Evolutionary conservation across 1,140 invertebrate genomes (phyloP).

Genomic region (Pinna nobilis): DNA sequence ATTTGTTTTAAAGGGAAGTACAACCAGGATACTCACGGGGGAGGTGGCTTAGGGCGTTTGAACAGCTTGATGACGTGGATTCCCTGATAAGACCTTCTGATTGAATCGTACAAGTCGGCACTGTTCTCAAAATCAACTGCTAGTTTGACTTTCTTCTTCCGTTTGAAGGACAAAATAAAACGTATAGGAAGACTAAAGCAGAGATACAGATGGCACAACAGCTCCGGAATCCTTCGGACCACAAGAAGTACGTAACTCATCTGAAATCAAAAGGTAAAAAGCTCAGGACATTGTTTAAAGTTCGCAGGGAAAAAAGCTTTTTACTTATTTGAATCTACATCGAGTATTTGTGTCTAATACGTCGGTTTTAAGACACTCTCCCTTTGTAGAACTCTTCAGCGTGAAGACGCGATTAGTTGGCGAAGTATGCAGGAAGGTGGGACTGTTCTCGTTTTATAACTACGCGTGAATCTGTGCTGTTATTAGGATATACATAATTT

Average conservation of each 20-base stretch:
- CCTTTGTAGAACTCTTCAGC: too few relatives aligned
- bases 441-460: too few relatives aligned
- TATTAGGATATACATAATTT: too few relatives aligned
- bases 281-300: too few relatives aligned
- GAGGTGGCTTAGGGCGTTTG: conserved; percentile 21
- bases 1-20: too few relatives aligned
- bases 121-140: conserved; percentile 21
- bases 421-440: too few relatives aligned
- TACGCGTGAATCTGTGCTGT: too few relatives aligned
- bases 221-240: conserved; percentile 36
- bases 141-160: conserved; percentile 1
- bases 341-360: too few relatives aligned
- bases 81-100: conserved; percentile 47
- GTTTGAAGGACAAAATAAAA: conserved; percentile 20
- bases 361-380: too few relatives aligned
- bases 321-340: too few relatives aligned
- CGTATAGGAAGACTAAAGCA: conserved; percentile 45
- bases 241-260: conserved; percentile 24
- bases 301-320: too few relatives aligned
- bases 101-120: conserved; percentile 43
- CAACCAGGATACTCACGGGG: conserved; percentile 6
- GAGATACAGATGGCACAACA: conserved; percentile 51
- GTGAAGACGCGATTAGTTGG: too few relatives aligned
- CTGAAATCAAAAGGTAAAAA: conserved; percentile 24
- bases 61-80: conserved; percentile 50